phyloP scores from a whole-genome alignment of 2,888 invertebrate genomes.

The Mesorhabditis sp. region DNA sequence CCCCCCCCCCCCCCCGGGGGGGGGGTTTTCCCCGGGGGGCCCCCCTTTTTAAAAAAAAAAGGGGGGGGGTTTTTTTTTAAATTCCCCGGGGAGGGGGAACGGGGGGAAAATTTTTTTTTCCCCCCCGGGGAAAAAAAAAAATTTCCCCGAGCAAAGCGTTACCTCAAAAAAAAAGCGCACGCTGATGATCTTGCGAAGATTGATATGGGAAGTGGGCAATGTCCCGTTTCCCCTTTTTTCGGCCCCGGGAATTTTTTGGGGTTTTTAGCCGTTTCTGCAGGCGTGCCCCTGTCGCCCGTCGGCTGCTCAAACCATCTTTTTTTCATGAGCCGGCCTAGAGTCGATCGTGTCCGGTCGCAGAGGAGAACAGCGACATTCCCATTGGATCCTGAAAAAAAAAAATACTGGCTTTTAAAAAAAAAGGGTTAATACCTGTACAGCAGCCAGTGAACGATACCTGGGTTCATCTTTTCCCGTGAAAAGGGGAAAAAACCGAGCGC shows the following conservation, averaged over 20 bases:
- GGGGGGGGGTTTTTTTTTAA: too few species aligned
- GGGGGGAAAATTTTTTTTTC: too few species aligned
- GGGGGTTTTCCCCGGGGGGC: too few species aligned
- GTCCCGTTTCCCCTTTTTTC: not conserved
- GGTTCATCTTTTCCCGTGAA: conserved; percentile 19
- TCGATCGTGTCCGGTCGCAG: conserved; percentile 72
- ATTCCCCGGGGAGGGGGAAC: too few species aligned
- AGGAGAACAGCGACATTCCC: conserved; percentile 57
- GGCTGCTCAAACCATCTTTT: conserved; percentile 73
- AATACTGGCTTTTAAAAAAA: not conserved
- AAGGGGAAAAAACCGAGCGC: conserved; percentile 75
- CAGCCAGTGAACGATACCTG: too few species aligned
- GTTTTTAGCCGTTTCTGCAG: conserved; percentile 71
- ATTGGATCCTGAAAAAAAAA: conserved; percentile 7
- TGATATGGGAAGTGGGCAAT: not conserved
- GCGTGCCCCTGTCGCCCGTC: conserved; percentile 66
- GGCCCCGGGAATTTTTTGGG: conserved; percentile 69
- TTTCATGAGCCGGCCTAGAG: conserved; percentile 64
- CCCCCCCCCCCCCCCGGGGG: too few species aligned
- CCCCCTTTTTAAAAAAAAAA: too few species aligned
- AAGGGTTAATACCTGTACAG: too few species aligned
- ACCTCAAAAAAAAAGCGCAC: not conserved
- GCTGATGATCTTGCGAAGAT: not conserved
- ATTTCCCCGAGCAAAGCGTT: too few species aligned
- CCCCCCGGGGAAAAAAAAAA: too few species aligned